A percentile compares a stretch with the other conserved stretches of the same genome.
phyloP scores from a whole-genome alignment of 92 coral and sea anemone species.

The Epizoanthus fatuus region DNA sequence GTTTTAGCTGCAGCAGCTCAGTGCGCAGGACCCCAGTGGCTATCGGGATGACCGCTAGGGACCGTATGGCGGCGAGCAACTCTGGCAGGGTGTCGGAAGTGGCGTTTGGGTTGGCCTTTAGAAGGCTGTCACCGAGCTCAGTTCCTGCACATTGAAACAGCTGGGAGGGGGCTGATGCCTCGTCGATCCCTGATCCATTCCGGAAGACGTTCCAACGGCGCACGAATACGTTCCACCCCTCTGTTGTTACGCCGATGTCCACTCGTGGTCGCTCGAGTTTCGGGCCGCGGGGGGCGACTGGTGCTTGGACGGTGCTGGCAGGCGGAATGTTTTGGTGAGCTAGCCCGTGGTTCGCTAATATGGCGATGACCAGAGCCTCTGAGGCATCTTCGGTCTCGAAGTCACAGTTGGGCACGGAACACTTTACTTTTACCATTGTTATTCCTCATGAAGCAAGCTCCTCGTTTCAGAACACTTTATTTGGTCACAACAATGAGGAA shows the following conservation, averaged over 20 bases:
- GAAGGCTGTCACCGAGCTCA: conserved; percentile 67
- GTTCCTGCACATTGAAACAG: conserved; percentile 71
- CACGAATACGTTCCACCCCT: conserved; percentile 70
- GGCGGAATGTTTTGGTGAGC: conserved; percentile 49
- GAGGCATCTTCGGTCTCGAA: conserved; percentile 69
- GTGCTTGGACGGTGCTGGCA: not conserved
- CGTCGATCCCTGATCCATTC: conserved; percentile 67
- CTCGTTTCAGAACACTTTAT: too few relatives aligned
- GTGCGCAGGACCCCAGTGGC: conserved; percentile 80
- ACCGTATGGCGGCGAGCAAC: conserved; percentile 71
- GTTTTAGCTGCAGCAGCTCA: conserved; percentile 53
- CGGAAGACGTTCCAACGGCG: conserved; percentile 80
- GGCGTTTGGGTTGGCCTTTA: conserved; percentile 61
- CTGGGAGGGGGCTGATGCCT: conserved; percentile 68
- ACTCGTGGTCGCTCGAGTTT: conserved; percentile 76
- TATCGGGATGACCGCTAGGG: conserved; percentile 73
- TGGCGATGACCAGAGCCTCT: conserved; percentile 74
- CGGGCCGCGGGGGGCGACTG: conserved; percentile 49
- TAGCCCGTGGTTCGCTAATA: conserved; percentile 69
- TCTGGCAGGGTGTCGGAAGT: conserved; percentile 38
- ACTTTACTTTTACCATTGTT: not conserved
- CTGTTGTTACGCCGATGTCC: conserved; percentile 64
- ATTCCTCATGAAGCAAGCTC: too few relatives aligned
- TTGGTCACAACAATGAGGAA: too few relatives aligned
- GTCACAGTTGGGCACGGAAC: conserved; percentile 72